Evolutionary conservation across 2,797 vertebrate species (phyloP).

Genomic region (Malacoctenus gilli): DNA sequence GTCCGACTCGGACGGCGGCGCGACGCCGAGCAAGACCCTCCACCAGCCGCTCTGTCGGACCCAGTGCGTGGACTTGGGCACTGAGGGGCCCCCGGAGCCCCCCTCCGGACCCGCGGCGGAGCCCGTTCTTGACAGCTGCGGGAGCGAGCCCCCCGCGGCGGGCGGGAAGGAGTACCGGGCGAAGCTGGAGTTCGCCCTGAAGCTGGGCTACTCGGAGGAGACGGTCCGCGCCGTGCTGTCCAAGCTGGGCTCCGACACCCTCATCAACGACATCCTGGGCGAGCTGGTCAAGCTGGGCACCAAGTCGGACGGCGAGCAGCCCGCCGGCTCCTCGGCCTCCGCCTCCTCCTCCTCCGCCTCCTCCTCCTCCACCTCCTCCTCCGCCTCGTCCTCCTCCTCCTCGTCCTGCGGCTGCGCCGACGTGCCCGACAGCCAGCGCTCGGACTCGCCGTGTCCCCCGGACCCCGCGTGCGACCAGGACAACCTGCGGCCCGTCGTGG

Average conservation of each 20-base stretch:
- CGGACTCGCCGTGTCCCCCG: constrained; percentile 87
- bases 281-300: constrained; percentile 96
- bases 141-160: neutral
- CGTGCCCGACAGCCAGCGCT: constrained; percentile 83
- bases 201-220: constrained; percentile 95
- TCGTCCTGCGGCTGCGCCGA: constrained; percentile 82
- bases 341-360: constrained; percentile 75
- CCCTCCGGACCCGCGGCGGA: constrained; percentile 65
- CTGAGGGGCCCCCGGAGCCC: constrained; percentile 82
- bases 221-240: constrained; percentile 91
- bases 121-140: neutral
- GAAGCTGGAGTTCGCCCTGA: constrained; percentile 96
- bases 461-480: constrained; percentile 85
- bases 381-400: constrained; percentile 74
- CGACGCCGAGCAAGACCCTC: constrained; percentile 50
- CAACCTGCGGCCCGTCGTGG: constrained; percentile 92
- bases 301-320: constrained; percentile 88
- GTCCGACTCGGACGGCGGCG: neutral
- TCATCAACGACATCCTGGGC: constrained; percentile 97
- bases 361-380: constrained; percentile 68
- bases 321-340: constrained; percentile 45
- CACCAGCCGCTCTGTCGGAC: constrained; percentile 78
- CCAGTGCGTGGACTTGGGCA: constrained; percentile 83
- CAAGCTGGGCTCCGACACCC: constrained; percentile 93
- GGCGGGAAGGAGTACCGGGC: constrained; percentile 87